Percentiles rank a stretch among this genome's conserved stretches.
Conservation (phyloP, 2,113 vertebrate genomes). For the Henicopernis longicauda region DNA sequence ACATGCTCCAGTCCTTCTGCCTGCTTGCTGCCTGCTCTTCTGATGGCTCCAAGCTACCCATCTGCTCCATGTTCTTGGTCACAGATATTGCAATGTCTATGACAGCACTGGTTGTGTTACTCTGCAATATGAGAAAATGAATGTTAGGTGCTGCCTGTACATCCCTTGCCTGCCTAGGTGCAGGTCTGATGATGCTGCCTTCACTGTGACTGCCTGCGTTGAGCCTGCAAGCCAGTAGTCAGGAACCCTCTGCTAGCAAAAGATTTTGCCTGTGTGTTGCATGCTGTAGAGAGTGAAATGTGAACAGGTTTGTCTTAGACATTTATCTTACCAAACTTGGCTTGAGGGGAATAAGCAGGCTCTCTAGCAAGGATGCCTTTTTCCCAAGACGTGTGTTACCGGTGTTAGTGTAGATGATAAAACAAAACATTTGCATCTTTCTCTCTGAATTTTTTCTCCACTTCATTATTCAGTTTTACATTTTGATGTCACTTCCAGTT, state of each 20-base stretch:
- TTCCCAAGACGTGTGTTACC: neutral
- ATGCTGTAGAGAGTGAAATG: neutral
- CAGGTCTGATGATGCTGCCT: neutral
- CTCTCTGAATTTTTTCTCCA: neutral
- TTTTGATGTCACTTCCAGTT: conserved; percentile 16
- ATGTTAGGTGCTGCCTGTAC: neutral
- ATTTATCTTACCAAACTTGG: neutral
- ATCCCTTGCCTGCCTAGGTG: neutral
- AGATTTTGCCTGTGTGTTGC: neutral
- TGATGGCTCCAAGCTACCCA: neutral
- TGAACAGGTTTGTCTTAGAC: neutral
- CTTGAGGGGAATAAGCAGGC: neutral
- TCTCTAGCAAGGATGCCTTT: neutral
- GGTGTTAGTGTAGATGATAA: neutral
- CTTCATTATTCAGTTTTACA: conserved; percentile 11
- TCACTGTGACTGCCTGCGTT: fast-evolving
- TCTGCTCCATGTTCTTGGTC: neutral
- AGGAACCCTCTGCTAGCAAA: neutral
- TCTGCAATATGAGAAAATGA: neutral
- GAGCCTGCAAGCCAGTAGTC: neutral
- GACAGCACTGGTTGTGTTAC: neutral
- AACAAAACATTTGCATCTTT: neutral
- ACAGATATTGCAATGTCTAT: neutral
- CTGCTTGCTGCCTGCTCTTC: neutral
- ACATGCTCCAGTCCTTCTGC: neutral